Conservation (phyloP, 2,888 invertebrate genomes). For the Ichneumoninae sp. region DNA sequence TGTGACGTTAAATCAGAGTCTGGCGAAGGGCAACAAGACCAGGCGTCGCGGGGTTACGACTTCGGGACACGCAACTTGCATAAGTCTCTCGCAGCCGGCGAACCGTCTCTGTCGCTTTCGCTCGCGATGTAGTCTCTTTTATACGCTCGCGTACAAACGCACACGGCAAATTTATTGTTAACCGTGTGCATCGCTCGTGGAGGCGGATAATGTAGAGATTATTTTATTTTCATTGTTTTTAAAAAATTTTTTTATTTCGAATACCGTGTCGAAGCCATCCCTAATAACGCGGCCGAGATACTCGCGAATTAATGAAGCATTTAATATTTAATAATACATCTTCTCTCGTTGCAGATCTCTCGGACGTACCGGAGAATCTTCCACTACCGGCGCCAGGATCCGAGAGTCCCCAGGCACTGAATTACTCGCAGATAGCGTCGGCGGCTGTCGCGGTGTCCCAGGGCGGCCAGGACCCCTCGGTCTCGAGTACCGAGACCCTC, state of each 20-base stretch:
- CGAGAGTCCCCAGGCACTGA: constrained; percentile 89
- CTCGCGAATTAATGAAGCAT: constrained; percentile 4
- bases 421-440: constrained; percentile 91
- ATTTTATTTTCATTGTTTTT: constrained; percentile 5
- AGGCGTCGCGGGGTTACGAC: constrained; percentile 82
- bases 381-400: constrained; percentile 87
- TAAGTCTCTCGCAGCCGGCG: constrained; percentile 71
- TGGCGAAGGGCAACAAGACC: constrained; percentile 83
- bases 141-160: constrained; percentile 44
- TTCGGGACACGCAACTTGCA: constrained; percentile 82
- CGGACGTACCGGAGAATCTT: constrained; percentile 90
- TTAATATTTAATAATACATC: constrained; percentile 27
- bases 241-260: neutral
- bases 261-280: neutral
- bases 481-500: constrained; percentile 96
- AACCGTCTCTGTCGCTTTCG: constrained; percentile 37
- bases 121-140: constrained; percentile 54
- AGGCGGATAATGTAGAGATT: constrained; percentile 7
- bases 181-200: constrained; percentile 24
- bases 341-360: constrained; percentile 87
- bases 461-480: constrained; percentile 87
- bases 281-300: neutral
- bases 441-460: constrained; percentile 87
- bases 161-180: constrained; percentile 56
- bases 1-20: constrained; percentile 82